Evolutionary conservation across 2,113 vertebrate species (phyloP).

Genomic region (Myodes glareolus): DNA sequence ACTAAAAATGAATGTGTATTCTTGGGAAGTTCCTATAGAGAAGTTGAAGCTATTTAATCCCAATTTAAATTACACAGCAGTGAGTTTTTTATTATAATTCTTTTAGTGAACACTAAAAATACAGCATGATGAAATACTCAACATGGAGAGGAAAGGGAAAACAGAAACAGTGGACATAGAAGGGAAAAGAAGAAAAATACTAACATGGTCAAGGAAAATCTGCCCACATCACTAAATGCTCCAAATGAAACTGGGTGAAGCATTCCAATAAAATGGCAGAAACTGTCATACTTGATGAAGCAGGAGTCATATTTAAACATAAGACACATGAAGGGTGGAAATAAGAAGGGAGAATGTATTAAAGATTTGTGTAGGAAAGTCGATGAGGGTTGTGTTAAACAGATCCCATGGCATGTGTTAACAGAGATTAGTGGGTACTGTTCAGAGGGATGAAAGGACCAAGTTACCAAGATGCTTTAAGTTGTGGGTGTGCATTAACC

Average conservation of each 20-base stretch:
- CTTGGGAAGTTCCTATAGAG: neutral
- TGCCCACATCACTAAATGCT: neutral
- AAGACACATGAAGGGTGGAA: neutral
- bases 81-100: neutral
- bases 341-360: neutral
- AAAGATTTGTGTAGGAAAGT: neutral
- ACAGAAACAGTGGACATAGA: neutral
- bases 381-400: neutral
- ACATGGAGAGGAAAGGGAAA: neutral
- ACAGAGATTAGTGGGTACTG: neutral
- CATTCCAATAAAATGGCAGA: neutral
- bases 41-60: neutral
- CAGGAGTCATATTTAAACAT: neutral
- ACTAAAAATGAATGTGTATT: neutral
- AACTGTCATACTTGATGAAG: neutral
- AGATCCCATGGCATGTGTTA: neutral
- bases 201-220: neutral
- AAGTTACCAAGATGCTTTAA: neutral
- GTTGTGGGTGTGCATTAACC: neutral
- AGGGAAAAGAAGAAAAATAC: neutral
- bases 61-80: constrained; percentile 2
- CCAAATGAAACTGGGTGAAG: neutral
- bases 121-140: neutral
- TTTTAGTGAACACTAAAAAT: neutral
- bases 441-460: neutral